Conservation (phyloP, 2,797 vertebrate species). For the Hippoglossus hippoglossus region DNA sequence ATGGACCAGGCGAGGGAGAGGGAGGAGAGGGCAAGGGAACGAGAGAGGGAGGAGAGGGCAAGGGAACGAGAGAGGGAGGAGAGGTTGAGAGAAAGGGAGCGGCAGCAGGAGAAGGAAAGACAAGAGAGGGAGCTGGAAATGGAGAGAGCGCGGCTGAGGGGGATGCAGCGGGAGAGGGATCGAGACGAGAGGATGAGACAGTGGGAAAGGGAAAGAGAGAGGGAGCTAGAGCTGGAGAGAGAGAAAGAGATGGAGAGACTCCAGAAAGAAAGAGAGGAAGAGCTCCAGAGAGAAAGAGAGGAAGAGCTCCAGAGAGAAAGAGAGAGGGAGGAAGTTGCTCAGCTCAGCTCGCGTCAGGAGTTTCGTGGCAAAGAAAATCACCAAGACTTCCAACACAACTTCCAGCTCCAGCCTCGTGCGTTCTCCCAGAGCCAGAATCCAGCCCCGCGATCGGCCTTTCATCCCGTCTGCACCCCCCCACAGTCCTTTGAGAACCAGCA, state of each 20-base stretch:
- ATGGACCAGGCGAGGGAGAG: slow-evolving; percentile 54
- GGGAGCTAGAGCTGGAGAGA: slow-evolving; percentile 4
- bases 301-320: slow-evolving; percentile 37
- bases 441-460: slow-evolving; percentile 76
- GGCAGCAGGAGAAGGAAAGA: slow-evolving; percentile 54
- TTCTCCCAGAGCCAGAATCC: slow-evolving; percentile 48
- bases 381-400: slow-evolving; percentile 46
- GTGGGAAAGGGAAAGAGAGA: slow-evolving; percentile 2
- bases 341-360: slow-evolving; percentile 49
- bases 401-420: slow-evolving; percentile 37
- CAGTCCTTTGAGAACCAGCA: slow-evolving; percentile 54
- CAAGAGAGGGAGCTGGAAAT: slow-evolving; percentile 37
- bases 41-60: slow-evolving; percentile 55
- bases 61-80: slow-evolving; percentile 35
- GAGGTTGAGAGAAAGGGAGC: slow-evolving; percentile 53
- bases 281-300: slow-evolving; percentile 36
- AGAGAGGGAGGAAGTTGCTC: slow-evolving; percentile 42
- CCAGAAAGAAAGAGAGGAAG: slow-evolving; percentile 26
- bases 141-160: slow-evolving; percentile 1
- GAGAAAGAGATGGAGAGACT: slow-evolving; percentile 8
- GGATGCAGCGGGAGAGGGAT: no score
- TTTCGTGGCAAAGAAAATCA: slow-evolving; percentile 33
- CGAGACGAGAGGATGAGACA: no score
- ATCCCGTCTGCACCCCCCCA: slow-evolving; percentile 61
- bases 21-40: slow-evolving; percentile 52